Evolutionary conservation across 2,888 invertebrate species (phyloP).

Genomic region (Sesia bembeciformis): DNA sequence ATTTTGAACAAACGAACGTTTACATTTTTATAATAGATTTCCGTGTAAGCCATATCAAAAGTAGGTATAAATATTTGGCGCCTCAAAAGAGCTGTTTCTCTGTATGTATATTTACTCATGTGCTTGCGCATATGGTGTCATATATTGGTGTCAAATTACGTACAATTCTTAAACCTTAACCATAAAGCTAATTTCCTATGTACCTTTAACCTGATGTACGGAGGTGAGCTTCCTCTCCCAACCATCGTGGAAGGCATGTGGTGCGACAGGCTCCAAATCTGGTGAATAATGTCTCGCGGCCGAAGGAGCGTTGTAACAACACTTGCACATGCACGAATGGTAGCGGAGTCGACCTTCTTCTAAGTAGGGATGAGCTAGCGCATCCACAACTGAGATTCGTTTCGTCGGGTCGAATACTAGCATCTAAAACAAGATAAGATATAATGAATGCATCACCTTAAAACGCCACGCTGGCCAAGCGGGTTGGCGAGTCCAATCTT

Average conservation of each 20-base stretch:
- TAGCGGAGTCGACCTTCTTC: conserved; percentile 98
- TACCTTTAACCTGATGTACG: conserved; percentile 96
- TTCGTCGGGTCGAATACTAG: conserved; percentile 98
- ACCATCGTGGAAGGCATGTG: conserved; percentile 93
- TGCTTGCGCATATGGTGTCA: too few relatives aligned
- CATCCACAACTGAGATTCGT: conserved; percentile 95
- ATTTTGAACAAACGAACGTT: too few relatives aligned
- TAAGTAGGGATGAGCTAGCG: conserved; percentile 96
- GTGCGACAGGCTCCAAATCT: conserved; percentile 94
- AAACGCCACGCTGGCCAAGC: too few relatives aligned
- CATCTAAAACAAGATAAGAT: conserved; percentile 79
- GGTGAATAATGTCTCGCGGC: conserved; percentile 86
- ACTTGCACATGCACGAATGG: conserved; percentile 99
- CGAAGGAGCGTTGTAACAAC: conserved; percentile 82
- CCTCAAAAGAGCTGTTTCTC: too few relatives aligned
- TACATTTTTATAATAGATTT: too few relatives aligned
- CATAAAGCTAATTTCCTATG: background rate
- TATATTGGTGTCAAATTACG: too few relatives aligned
- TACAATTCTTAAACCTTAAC: too few relatives aligned
- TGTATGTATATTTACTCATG: too few relatives aligned
- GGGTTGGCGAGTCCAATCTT: too few relatives aligned
- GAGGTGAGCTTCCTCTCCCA: conserved; percentile 97
- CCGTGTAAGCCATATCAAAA: too few relatives aligned
- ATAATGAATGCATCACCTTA: too few relatives aligned
- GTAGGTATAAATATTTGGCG: too few relatives aligned